phyloP scores from a whole-genome alignment of 2,888 invertebrate species.

The Kuschelorhynchus macadamiae region DNA sequence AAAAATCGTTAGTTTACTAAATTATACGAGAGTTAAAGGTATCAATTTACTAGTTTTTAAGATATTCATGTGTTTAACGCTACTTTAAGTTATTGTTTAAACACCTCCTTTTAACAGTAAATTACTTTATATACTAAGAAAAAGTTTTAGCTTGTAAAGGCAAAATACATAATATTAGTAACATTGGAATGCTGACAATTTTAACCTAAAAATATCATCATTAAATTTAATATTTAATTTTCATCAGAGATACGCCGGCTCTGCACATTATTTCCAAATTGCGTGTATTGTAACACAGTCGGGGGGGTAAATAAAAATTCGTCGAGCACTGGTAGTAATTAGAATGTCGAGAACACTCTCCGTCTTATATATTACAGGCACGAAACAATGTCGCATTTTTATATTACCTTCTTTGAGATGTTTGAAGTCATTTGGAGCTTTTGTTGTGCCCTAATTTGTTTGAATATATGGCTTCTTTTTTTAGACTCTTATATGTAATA shows the following conservation, averaged over 20 bases:
- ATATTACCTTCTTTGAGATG: conserved; percentile 35
- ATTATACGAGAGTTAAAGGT: no score
- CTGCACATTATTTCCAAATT: conserved; percentile 59
- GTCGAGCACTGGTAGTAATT: conserved; percentile 50
- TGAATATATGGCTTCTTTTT: neutral
- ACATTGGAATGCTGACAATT: no score
- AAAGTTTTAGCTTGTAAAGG: no score
- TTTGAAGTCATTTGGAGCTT: neutral
- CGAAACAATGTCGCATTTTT: conserved; percentile 48
- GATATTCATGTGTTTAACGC: no score
- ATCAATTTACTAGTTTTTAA: no score
- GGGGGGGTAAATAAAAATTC: conserved; percentile 68
- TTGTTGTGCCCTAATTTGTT: neutral
- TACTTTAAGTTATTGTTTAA: no score
- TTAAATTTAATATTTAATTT: no score
- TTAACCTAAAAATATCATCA: no score
- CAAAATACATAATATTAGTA: no score
- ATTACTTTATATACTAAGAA: no score
- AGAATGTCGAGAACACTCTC: conserved; percentile 49
- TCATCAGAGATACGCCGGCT: conserved; percentile 15
- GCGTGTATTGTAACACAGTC: conserved; percentile 67
- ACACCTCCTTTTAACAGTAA: no score
- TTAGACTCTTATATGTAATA: neutral
- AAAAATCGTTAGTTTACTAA: no score
- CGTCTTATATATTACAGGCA: conserved; percentile 34